These are phyloP conservation scores for Ptychochromis oligacanthus DNA, from an alignment of 2,113 vertebrate species.

Conservation along the genomic window DNA sequence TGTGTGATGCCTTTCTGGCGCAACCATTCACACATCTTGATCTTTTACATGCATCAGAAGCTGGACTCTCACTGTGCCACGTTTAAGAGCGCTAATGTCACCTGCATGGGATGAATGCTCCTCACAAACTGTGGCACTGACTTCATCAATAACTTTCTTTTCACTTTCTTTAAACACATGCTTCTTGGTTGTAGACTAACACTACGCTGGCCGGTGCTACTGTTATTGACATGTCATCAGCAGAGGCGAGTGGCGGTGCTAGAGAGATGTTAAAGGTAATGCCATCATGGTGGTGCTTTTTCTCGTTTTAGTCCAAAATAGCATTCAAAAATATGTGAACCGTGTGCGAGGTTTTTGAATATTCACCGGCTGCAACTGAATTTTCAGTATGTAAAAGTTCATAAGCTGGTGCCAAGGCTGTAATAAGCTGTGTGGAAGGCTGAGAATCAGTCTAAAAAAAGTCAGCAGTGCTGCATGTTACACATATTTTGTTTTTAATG, in stretches of 20 bases:
- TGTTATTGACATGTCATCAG: conserved; percentile 63
- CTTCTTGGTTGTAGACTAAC: conserved; percentile 69
- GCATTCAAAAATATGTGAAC: neutral
- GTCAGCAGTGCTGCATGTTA: too few species aligned
- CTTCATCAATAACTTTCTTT: conserved; percentile 23
- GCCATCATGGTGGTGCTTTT: conserved; percentile 1
- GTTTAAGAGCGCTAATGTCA: neutral
- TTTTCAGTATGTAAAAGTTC: neutral
- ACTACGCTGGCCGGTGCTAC: conserved; percentile 20
- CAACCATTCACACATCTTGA: neutral
- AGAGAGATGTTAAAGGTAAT: conserved; percentile 48
- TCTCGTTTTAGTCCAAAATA: neutral
- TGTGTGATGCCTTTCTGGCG: neutral
- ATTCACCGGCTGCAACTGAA: neutral
- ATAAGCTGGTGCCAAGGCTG: neutral
- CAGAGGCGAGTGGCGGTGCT: conserved; percentile 12
- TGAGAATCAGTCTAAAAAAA: too few species aligned
- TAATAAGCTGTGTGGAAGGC: too few species aligned
- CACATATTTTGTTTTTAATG: neutral
- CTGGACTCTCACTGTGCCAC: neutral
- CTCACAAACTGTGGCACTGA: neutral
- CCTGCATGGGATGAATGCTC: conserved; percentile 15
- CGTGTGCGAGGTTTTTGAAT: neutral
- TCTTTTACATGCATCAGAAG: neutral
- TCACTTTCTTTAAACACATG: conserved; percentile 38